Base-by-base conservation (phyloP, 1,140 invertebrate genomes). In the Orchesella cincta region DNA sequence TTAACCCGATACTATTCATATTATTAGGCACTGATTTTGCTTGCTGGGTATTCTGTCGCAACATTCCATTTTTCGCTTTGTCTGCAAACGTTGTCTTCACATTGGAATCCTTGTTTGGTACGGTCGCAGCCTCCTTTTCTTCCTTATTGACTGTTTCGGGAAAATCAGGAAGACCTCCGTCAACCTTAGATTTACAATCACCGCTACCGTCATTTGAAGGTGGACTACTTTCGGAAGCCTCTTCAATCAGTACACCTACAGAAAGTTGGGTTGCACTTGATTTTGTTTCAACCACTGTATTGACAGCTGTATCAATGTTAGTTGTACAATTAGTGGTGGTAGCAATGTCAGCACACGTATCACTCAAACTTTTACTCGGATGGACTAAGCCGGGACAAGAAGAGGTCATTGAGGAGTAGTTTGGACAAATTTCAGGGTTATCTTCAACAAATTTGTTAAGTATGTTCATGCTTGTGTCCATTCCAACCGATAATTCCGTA, bases 241-340 rank as follows among this genome's bases (percentile, higher is more conserved):
- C 74, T 71, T 77, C 54, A n/a, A 74, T 74, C 29, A 78, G 34
- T 14, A 78, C 74, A 35, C 77, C 77, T 72, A 70, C 67, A 57
- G 77, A 78, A 71, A 78, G 74, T 54, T 78, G 77, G 20, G 77
- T 78, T 28, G 76, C 72, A 67, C 71, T 73, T 73, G 77, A 78
- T 51, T 78, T 78, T 33, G 73, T 74, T 34, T 54, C 52, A 54
- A 54, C 64, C 1, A 74, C 39, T n/a, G 73, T 20, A 31, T 20
- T 67, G 1, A 39, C 35, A 18, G 36, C 2, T 5, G 54, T 18
- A 67, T 52, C 39, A 73, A 26, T 73, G 73, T 52, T 67, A 67
- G 31, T 67, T 29, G 29, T 8, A 29, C 26, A 18, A 57, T 67
- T 67, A 3, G 26, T 12, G 23, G 26, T 67, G 5, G 14, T 23